These are phyloP conservation scores for Pogona vitticeps DNA, from an alignment of 2,113 vertebrate species.

Conservation along the genomic window DNA sequence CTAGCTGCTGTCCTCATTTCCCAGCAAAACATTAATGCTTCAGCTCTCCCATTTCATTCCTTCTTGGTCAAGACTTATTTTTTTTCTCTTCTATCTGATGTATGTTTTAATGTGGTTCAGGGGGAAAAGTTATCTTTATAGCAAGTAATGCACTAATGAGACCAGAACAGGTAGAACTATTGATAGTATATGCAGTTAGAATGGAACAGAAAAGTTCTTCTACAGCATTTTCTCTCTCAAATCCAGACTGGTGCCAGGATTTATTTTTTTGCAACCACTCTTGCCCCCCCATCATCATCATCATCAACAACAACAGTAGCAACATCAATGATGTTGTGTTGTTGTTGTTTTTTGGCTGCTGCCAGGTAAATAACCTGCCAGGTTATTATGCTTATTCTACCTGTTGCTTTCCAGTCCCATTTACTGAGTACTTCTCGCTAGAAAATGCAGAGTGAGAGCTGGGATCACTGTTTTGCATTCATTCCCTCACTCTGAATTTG, in stretches of 20 bases:
- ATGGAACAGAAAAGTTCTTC: background rate
- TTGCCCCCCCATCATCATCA: too few species aligned
- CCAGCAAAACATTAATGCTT: background rate
- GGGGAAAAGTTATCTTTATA: background rate
- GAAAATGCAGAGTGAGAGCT: background rate
- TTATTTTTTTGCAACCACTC: too few species aligned
- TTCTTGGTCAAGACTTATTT: background rate
- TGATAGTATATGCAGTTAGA: background rate
- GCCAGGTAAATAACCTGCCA: background rate
- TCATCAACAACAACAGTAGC: too few species aligned
- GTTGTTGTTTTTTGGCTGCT: background rate
- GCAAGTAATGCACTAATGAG: background rate
- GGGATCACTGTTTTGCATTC: background rate
- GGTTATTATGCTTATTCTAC: background rate
- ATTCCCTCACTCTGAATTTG: background rate
- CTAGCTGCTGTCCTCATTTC: too few species aligned
- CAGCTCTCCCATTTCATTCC: background rate
- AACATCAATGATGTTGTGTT: too few species aligned
- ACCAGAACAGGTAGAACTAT: background rate
- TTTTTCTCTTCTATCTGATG: background rate
- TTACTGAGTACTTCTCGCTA: background rate
- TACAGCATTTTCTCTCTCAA: background rate
- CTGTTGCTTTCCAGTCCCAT: background rate
- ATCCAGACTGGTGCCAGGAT: too few species aligned
- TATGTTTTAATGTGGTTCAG: background rate